Evolutionary conservation across 2,113 vertebrate genomes (phyloP).

Genomic region (Caloenas nicobarica): DNA sequence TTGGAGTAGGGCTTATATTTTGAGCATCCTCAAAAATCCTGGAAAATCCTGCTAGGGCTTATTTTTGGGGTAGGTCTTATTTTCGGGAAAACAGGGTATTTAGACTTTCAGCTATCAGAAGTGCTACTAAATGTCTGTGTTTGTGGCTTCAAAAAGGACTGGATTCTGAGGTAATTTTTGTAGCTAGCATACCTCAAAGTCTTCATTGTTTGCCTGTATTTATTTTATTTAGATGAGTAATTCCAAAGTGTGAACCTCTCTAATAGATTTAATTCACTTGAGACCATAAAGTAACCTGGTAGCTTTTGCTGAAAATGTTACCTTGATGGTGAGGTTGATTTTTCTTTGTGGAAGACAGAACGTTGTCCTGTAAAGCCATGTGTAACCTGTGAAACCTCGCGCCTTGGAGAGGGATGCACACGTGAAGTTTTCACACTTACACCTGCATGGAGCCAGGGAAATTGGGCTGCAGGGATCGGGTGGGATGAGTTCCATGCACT

Average conservation of each 20-base stretch:
- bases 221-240: background rate
- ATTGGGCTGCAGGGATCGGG: background rate
- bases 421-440: background rate
- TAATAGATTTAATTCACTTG: background rate
- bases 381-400: background rate
- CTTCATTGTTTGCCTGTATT: conserved; percentile 18
- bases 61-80: no score
- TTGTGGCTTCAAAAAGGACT: background rate
- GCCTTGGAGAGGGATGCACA: fast-evolving
- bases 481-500: background rate
- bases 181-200: background rate
- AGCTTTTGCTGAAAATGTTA: background rate
- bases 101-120: conserved; percentile 27
- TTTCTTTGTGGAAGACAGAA: background rate
- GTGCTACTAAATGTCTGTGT: background rate
- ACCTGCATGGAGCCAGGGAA: background rate
- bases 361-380: background rate
- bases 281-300: background rate
- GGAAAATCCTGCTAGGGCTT: no score
- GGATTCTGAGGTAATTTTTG: conserved; percentile 12
- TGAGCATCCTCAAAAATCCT: no score
- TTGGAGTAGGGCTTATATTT: no score
- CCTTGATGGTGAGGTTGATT: background rate
- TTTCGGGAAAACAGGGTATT: background rate
- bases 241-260: background rate